Percentiles rank a stretch among this genome's conserved stretches.
phyloP scores from a whole-genome alignment of 92 coral and sea anemone species.

The Parazoanthus darwini region DNA sequence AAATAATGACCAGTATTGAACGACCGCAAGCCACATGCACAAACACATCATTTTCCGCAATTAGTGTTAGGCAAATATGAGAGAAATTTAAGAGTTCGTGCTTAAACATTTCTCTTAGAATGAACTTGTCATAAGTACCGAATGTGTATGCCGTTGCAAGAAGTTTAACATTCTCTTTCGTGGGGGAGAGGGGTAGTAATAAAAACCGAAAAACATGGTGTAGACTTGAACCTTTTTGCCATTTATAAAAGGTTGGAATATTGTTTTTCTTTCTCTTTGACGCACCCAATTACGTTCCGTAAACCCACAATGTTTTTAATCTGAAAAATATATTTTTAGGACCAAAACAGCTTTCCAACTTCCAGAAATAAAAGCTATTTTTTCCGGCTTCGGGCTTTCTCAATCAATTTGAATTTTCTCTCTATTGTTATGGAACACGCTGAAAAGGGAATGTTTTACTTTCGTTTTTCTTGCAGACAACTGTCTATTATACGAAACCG shows the following conservation, averaged over 20 bases:
- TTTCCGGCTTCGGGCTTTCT: neutral
- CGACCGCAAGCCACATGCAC: slow-evolving; percentile 27
- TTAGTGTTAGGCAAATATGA: slow-evolving; percentile 27
- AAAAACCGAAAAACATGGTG: neutral
- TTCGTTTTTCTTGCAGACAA: neutral
- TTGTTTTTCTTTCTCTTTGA: slow-evolving; percentile 12
- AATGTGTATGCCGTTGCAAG: neutral
- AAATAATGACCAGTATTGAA: slow-evolving; percentile 17
- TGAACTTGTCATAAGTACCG: slow-evolving; percentile 11
- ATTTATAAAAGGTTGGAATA: neutral
- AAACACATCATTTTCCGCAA: slow-evolving; percentile 27
- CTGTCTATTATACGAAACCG: neutral
- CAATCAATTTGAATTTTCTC: neutral
- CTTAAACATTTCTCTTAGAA: slow-evolving; percentile 7
- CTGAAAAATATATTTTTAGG: neutral
- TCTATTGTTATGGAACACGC: neutral
- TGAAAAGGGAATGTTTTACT: neutral
- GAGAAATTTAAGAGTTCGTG: neutral
- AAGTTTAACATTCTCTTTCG: neutral
- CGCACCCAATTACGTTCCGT: neutral
- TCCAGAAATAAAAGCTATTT: slow-evolving; percentile 5
- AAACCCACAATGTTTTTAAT: neutral
- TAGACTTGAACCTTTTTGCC: neutral
- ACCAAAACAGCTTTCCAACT: neutral
- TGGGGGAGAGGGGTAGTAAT: neutral